Evolutionary conservation across 1,140 invertebrate genomes (phyloP), one percentile per base, ranked within the genome.

Genomic region (Drosophila biarmipes): DNA sequence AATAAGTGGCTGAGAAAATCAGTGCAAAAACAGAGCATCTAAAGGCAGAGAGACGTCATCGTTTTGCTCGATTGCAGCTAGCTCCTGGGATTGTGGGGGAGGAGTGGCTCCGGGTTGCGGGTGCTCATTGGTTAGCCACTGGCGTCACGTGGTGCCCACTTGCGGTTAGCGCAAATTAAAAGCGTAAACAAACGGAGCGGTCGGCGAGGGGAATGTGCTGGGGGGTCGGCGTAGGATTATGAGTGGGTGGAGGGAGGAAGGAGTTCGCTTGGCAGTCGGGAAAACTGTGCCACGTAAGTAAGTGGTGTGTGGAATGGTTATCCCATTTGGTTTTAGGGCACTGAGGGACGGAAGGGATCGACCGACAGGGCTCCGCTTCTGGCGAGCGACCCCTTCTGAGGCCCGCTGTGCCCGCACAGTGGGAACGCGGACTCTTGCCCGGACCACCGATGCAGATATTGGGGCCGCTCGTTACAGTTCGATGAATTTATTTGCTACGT

Each of bases 101-200:
- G 34, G 21, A 43, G 46, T 14, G 24, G 27, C 5, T 48, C 4
- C 3, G 46, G 34, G 7, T 19, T 43, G 46, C 54, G 27, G 34
- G 8, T 46, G 40, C 17, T 27, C 21, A 21, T 54, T 12, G 31
- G 27, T 54, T 63, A 40, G 27, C 52, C 40, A 55, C 73, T 67
- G 79, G 64, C 64, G 66, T 86, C 78, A 87, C 73, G 64, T 78
- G 82, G 61, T 71, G 78, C 49, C 61, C 51, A 59, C 43, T 75
- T 81, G 78, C 61, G 82, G 68, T 61, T 64, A 35, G 54, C 52
- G 53, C 56, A 78, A 87, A 87, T 81, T 74, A 67, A 78, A 78
- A 87, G 82, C 66, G 69, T 86, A 82, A 86, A 87, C 78, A 87
- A 86, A 68, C 53, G 54, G 37, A 71, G 48, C 55, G 59, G 43